These are phyloP conservation scores for Copsychus sechellarum DNA, from an alignment of 2,113 vertebrate genomes.

Conservation along the genomic window DNA sequence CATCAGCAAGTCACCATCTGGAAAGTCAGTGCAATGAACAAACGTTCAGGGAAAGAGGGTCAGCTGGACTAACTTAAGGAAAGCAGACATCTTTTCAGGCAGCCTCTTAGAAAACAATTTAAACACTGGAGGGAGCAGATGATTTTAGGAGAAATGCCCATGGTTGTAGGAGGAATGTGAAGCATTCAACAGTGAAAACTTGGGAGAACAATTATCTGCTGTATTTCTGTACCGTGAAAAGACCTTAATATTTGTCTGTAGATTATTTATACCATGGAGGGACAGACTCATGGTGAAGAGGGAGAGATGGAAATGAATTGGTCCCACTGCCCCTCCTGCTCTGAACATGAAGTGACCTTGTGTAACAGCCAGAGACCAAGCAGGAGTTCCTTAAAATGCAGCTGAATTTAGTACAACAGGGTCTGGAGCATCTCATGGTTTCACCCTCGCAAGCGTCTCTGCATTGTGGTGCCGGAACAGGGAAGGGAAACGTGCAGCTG, in stretches of 20 bases:
- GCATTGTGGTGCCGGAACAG: rapidly evolving
- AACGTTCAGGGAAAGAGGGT: background rate
- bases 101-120: background rate
- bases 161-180: background rate
- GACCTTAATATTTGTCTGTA: background rate
- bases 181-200: background rate
- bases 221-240: background rate
- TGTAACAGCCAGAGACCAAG: background rate
- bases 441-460: rapidly evolving
- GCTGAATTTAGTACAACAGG: background rate
- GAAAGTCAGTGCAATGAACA: background rate
- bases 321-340: background rate
- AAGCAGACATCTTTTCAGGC: background rate
- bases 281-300: background rate
- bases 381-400: background rate
- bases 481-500: background rate
- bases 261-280: background rate
- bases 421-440: background rate
- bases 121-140: background rate
- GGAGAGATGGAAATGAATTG: background rate
- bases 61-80: background rate
- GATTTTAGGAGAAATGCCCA: background rate
- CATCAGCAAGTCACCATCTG: background rate
- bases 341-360: background rate
- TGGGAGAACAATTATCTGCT: background rate